phyloP scores from a whole-genome alignment of 1,140 invertebrate genomes.

The Brachionus koreanus region DNA sequence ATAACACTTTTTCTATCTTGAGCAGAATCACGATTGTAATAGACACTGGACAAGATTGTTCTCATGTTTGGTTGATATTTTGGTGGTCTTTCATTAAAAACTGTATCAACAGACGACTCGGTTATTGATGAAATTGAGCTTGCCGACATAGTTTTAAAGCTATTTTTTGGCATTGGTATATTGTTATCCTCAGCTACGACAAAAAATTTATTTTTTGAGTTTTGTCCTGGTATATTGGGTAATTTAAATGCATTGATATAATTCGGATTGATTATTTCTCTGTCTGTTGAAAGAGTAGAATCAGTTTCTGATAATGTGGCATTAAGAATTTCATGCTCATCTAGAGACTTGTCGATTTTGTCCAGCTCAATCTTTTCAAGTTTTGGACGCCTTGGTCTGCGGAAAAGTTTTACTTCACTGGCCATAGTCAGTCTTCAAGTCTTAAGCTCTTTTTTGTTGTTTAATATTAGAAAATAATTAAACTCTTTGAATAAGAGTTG shows the following conservation, averaged over 20 bases:
- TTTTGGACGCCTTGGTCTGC: background rate
- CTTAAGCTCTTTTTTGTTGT: background rate
- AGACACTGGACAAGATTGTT: background rate
- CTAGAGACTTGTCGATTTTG: background rate
- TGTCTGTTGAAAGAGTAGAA: background rate
- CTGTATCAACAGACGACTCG: background rate
- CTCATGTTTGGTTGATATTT: slow-evolving; percentile 23
- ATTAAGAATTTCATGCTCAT: background rate
- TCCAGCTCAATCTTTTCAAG: slow-evolving; percentile 1
- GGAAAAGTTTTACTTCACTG: background rate
- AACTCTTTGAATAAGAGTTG: background rate
- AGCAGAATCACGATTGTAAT: background rate
- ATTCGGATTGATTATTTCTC: background rate
- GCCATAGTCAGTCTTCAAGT: background rate
- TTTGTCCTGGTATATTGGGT: background rate
- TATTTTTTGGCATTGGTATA: background rate
- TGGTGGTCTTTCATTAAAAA: background rate
- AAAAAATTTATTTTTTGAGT: background rate
- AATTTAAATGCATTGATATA: background rate
- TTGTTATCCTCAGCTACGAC: background rate
- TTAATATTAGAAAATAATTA: background rate
- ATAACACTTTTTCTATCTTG: background rate
- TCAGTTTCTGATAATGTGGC: background rate
- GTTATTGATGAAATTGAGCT: background rate
- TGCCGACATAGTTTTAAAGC: slow-evolving; percentile 1